A percentile compares a stretch with the other conserved stretches of the same genome.
Conservation (phyloP, 1,140 invertebrate genomes). For the Lucilia cuprina region DNA sequence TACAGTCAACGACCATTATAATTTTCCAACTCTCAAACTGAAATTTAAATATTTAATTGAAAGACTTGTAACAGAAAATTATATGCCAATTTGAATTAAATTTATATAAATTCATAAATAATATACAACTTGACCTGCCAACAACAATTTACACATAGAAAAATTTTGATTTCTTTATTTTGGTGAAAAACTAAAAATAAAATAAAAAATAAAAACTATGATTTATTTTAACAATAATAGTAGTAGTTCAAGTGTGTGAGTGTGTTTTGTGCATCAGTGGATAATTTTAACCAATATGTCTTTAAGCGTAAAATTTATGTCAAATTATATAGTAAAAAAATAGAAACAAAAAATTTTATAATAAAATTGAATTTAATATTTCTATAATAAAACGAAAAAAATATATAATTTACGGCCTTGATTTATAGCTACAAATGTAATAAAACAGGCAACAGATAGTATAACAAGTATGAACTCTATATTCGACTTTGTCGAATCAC, state of each 20-base stretch:
- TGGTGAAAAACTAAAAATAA: neutral
- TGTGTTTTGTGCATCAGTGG: neutral
- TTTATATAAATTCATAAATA: neutral
- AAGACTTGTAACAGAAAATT: neutral
- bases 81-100: neutral
- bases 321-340: neutral
- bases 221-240: slow-evolving; percentile 10
- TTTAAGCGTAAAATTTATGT: neutral
- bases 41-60: neutral
- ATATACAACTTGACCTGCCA: neutral
- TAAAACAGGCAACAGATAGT: neutral
- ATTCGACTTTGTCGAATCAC: too few relatives aligned
- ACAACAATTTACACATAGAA: neutral
- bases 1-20: too few relatives aligned
- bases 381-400: neutral
- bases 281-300: neutral
- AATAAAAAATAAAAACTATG: neutral
- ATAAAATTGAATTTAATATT: neutral
- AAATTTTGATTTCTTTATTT: neutral
- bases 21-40: neutral
- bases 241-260: neutral
- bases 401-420: neutral
- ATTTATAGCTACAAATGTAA: neutral
- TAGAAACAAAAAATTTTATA: neutral
- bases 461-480: too few relatives aligned